Evolutionary conservation across 2,797 vertebrate genomes (phyloP), one percentile per base, ranked within the genome.

Genomic region (Anabacerthia variegaticeps): DNA sequence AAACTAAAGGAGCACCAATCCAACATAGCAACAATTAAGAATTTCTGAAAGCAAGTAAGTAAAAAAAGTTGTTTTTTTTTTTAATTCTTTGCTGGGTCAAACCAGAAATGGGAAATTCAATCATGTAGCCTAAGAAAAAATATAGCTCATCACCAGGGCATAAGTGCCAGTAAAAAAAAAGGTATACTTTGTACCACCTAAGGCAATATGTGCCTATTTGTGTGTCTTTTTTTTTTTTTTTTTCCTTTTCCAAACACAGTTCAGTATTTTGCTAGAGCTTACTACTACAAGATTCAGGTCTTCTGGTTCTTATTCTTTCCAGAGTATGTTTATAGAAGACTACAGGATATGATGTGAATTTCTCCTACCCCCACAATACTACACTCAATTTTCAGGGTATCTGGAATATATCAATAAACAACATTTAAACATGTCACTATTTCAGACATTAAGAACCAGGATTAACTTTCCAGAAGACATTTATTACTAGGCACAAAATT

Each of bases 201-300:
- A 84, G 34, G 10, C 32, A 85, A 19, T 10, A 9, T 56, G 8
- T 55, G 17, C 4, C 3, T 28, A 6, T 36, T 67, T 68, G 37
- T 1, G 0, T 39, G 22, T 16, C 7, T 22, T 1, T 71, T 68
- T 48, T 7, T 22, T 1, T 1, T 71, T 68, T 44, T 72, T 68
- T 34, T 37, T 8, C 20, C 1, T 69, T 68, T 48, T 65, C 39
- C 17, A 73, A 62, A 66, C 4, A 26, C 5, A 52, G 24, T 41
- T 91, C 16, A 66, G 0, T 80, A 71, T 85, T 88, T 94, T 61
- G 22, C 12, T 55, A 66, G 11, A 74, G 12, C 37, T 83, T 77
- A 65, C 14, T 52, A 28, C 13, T 14, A 20, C 12, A 76, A 76
- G 19, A 82, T 73, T 46, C 28, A 71, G 14, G 17, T 88, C 32